Percentiles rank a stretch among this genome's conserved stretches.
Evolutionary conservation across 2,113 vertebrate genomes (phyloP).

Genomic region (Nothobranchius furzeri): DNA sequence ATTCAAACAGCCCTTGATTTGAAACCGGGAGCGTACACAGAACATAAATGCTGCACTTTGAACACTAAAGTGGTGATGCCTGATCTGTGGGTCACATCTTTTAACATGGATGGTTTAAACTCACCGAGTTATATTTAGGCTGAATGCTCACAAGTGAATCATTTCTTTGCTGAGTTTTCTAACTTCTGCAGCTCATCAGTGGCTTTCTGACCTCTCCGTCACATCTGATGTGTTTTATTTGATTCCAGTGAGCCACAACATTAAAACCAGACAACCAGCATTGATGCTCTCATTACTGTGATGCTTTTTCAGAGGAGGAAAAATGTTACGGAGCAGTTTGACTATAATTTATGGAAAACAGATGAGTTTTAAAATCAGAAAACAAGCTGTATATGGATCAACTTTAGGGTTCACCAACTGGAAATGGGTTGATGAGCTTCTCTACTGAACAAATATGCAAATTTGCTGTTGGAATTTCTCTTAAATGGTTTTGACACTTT

Average conservation of each 20-base stretch:
- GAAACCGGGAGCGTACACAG: slow-evolving; percentile 1
- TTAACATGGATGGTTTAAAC: not conserved
- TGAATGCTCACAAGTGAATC: not conserved
- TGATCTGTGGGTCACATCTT: not conserved
- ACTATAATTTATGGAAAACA: no score
- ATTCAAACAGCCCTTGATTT: slow-evolving; percentile 34
- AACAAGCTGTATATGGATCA: no score
- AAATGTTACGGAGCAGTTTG: not conserved
- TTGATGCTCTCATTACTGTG: not conserved
- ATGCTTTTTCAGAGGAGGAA: not conserved
- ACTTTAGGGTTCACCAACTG: no score
- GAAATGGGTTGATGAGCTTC: no score
- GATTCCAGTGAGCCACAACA: not conserved
- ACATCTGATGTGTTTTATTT: no score
- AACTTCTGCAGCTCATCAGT: not conserved
- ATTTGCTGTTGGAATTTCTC: no score
- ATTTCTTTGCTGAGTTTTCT: not conserved
- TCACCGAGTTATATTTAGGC: not conserved
- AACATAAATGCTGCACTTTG: slow-evolving; percentile 15
- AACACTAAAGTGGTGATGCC: not conserved
- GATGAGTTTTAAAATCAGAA: no score
- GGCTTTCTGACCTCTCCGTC: not conserved
- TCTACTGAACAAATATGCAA: no score
- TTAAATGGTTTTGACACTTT: no score
- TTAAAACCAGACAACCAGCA: not conserved